A percentile compares a stretch with the other conserved stretches of the same genome.
Conservation (phyloP, 1,140 invertebrate genomes). For the Limonius californicus region DNA sequence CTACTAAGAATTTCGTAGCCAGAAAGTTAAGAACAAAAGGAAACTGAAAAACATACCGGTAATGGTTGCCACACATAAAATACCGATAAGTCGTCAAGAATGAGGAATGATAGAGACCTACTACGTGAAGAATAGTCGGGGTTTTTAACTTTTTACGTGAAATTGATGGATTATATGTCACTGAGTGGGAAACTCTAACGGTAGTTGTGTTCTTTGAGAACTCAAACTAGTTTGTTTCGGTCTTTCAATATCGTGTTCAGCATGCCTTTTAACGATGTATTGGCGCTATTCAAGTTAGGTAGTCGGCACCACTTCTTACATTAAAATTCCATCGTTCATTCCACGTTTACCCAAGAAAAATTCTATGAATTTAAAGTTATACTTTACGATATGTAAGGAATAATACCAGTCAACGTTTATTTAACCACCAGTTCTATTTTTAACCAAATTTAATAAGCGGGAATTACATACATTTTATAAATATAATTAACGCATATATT, state of each 20-base stretch:
- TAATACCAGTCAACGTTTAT: too few species aligned
- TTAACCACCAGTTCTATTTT: too few species aligned
- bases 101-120: conserved; percentile 26
- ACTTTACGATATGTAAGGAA: too few species aligned
- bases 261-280: too few species aligned
- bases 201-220: conserved; percentile 6
- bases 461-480: too few species aligned
- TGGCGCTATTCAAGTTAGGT: too few species aligned
- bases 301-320: too few species aligned
- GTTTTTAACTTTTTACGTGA: conserved; percentile 27
- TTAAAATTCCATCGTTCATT: too few species aligned
- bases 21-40: conserved; percentile 2
- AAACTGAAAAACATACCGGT: conserved; percentile 16
- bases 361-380: too few species aligned
- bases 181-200: conserved; percentile 3
- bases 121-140: conserved; percentile 25
- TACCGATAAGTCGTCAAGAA: conserved; percentile 27
- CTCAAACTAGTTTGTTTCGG: neutral
- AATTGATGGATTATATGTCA: conserved; percentile 30
- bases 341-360: too few species aligned
- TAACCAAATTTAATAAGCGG: too few species aligned
- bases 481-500: too few species aligned
- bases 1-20: conserved; percentile 14
- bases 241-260: neutral
- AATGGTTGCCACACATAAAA: conserved; percentile 23